These are phyloP conservation scores for Ciona savignyi DNA, from an alignment of 23 tunicate species.

Conservation along the genomic window DNA sequence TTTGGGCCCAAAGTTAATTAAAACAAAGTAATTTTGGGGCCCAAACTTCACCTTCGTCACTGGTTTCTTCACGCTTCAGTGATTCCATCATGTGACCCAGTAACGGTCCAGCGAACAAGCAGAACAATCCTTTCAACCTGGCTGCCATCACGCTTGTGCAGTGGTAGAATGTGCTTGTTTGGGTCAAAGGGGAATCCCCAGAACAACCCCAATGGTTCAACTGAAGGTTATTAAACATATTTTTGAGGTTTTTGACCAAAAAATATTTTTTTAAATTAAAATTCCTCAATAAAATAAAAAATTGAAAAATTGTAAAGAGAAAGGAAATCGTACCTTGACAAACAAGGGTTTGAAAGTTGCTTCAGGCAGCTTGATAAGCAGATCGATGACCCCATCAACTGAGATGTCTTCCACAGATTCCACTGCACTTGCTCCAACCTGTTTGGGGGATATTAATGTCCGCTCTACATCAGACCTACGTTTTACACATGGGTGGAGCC, in stretches of 20 bases:
- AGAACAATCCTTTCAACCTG: slow-evolving; percentile 36
- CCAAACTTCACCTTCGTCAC: too few relatives aligned
- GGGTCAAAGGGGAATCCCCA: slow-evolving; percentile 2
- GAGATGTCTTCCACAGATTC: slow-evolving; percentile 15
- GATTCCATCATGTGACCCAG: neutral
- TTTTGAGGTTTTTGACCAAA: too few relatives aligned
- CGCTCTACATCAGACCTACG: too few relatives aligned
- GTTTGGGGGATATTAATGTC: neutral
- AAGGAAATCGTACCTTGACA: slow-evolving; percentile 43
- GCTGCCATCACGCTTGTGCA: slow-evolving; percentile 33
- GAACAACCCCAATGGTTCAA: slow-evolving; percentile 54
- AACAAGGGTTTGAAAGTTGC: slow-evolving; percentile 35
- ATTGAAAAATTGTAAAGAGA: too few relatives aligned
- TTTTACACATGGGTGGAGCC: too few relatives aligned
- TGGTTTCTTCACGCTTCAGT: neutral
- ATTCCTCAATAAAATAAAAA: too few relatives aligned
- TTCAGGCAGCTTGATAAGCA: slow-evolving; percentile 59
- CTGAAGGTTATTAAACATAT: too few relatives aligned
- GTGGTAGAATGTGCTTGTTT: slow-evolving; percentile 38
- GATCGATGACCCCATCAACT: slow-evolving; percentile 28
- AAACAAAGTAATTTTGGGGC: too few relatives aligned
- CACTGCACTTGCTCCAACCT: neutral
- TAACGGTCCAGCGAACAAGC: neutral
- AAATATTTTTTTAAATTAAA: too few relatives aligned
- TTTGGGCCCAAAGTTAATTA: too few relatives aligned